Evolutionary conservation across 1,140 invertebrate genomes (phyloP).

Genomic region (Brachionus sp.): DNA sequence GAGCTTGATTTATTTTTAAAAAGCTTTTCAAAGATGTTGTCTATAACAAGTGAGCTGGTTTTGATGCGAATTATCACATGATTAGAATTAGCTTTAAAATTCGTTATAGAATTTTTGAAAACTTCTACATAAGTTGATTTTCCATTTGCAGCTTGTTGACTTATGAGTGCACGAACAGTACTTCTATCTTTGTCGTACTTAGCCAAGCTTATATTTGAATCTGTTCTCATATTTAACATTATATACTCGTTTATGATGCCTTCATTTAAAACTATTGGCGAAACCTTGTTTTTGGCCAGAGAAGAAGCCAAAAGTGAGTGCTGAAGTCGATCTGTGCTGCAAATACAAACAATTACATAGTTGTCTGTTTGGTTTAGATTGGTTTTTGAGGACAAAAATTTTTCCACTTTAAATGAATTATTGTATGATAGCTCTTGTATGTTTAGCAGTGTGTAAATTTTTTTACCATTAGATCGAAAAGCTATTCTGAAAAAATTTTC

Average conservation of each 20-base stretch:
- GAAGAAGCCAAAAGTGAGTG: neutral
- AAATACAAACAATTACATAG: constrained; percentile 10
- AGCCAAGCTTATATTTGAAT: neutral
- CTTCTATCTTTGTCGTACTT: neutral
- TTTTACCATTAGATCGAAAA: neutral
- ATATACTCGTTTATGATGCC: neutral
- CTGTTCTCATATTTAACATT: neutral
- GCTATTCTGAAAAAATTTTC: constrained; percentile 35
- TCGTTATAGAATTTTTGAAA: neutral
- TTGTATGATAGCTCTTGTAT: constrained; percentile 16
- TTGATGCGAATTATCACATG: constrained; percentile 25
- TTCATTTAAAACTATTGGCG: neutral
- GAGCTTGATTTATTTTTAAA: neutral
- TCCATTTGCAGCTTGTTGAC: constrained; percentile 18
- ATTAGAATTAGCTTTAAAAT: neutral
- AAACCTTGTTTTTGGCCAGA: constrained; percentile 18
- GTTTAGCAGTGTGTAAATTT: constrained; percentile 21
- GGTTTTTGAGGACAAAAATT: constrained; percentile 4
- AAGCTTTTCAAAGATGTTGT: neutral
- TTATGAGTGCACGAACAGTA: neutral
- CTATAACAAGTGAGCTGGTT: neutral
- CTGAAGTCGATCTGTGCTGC: neutral
- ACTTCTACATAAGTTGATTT: constrained; percentile 16
- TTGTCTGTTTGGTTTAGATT: neutral
- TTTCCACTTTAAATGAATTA: neutral